These are phyloP conservation scores for Siphamia tubifer DNA, from an alignment of 2,113 vertebrate genomes.

Conservation along the genomic window DNA sequence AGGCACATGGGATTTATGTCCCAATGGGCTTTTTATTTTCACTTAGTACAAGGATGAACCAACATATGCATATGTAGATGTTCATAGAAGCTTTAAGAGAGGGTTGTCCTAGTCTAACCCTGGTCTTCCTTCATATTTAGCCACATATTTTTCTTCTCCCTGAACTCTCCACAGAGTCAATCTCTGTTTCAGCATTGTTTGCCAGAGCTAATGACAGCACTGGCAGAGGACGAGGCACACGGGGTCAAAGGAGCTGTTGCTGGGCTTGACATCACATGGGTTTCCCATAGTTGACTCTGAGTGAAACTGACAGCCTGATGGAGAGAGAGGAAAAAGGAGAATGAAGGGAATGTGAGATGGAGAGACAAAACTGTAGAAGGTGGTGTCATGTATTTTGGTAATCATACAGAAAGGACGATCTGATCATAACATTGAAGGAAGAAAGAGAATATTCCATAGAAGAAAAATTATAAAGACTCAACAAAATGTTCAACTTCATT, in stretches of 20 bases:
- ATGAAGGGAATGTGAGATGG: constrained; percentile 20
- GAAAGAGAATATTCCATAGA: no score
- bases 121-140: neutral
- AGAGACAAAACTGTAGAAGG: constrained; percentile 4
- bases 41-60: no score
- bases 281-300: constrained; percentile 86
- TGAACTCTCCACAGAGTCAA: constrained; percentile 24
- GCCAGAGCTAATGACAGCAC: constrained; percentile 61
- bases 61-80: no score
- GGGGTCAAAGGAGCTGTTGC: constrained; percentile 79
- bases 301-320: constrained; percentile 72
- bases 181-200: constrained; percentile 15
- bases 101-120: no score
- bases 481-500: no score
- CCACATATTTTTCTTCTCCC: neutral
- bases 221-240: constrained; percentile 66
- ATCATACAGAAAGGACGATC: no score
- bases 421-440: no score
- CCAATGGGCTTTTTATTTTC: no score
- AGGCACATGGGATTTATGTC: no score
- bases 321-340: constrained; percentile 19
- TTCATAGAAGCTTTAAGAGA: no score
- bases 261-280: constrained; percentile 82
- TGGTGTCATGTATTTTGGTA: neutral
- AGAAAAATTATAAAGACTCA: no score